Conservation (phyloP, 2,797 vertebrate genomes). For the Psittacula echo region DNA sequence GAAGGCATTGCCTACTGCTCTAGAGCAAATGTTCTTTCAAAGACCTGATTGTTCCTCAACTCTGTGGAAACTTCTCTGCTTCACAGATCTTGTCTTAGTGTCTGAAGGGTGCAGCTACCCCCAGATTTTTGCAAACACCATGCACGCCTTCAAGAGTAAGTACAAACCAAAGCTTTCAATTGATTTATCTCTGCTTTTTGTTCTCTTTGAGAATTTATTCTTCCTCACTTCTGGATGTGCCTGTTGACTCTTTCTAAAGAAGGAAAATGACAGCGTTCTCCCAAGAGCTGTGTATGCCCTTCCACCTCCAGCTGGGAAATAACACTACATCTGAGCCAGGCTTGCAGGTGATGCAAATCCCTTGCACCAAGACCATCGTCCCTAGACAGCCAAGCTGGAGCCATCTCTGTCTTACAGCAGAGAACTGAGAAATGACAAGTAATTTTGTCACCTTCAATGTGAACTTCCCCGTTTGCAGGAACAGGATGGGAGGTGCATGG, state of each 20-base stretch:
- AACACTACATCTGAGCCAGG: not conserved
- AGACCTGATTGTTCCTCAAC: not conserved
- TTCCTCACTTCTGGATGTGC: not conserved
- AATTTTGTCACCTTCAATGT: accelerated
- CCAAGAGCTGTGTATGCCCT: not conserved
- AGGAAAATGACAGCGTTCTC: not conserved
- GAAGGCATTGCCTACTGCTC: not conserved
- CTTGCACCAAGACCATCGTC: not conserved
- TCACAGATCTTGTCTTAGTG: not conserved
- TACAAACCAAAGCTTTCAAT: not conserved
- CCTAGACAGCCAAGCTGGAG: not conserved
- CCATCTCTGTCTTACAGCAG: not conserved
- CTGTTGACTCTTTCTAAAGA: not conserved
- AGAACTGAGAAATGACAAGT: not conserved
- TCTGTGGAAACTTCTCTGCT: not conserved
- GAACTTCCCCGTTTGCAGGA: not conserved
- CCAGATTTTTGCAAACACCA: not conserved
- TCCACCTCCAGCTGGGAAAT: not conserved
- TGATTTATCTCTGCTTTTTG: not conserved
- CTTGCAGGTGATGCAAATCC: not conserved
- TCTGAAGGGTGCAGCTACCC: not conserved
- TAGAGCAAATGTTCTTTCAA: not conserved
- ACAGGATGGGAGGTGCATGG: not conserved
- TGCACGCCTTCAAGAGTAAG: not conserved
- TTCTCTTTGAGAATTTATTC: not conserved